These are phyloP conservation scores for Musca vetustissima DNA, from an alignment of 1,140 invertebrate species.

Conservation along the genomic window DNA sequence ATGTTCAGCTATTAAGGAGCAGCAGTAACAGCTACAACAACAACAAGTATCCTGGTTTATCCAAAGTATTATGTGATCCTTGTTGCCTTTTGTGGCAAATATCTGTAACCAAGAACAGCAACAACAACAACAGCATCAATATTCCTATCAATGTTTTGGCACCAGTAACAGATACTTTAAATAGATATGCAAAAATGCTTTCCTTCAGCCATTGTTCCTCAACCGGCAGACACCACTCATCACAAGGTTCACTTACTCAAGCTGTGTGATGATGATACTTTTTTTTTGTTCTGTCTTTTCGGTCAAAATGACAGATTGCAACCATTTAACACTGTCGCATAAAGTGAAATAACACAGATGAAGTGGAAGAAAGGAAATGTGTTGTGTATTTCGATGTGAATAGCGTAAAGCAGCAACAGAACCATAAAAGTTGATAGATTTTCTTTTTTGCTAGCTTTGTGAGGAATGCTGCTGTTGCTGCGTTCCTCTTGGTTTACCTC, in stretches of 20 bases:
- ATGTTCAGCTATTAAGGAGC: conserved; percentile 42
- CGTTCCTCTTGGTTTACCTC: too few relatives aligned
- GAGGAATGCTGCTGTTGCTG: too few relatives aligned
- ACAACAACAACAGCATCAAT: not conserved
- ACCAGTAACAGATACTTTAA: conserved; percentile 14
- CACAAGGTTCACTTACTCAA: not conserved
- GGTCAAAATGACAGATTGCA: conserved; percentile 54
- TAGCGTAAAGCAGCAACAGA: too few relatives aligned
- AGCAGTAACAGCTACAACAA: not conserved
- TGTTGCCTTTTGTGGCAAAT: not conserved
- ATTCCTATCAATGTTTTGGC: not conserved
- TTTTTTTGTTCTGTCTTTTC: conserved; percentile 31
- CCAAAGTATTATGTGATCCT: too few relatives aligned
- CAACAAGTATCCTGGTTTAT: not conserved
- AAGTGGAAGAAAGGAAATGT: too few relatives aligned
- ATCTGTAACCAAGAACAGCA: too few relatives aligned
- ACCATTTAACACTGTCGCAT: conserved; percentile 55
- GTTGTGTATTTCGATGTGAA: too few relatives aligned
- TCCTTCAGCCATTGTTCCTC: conserved; percentile 28
- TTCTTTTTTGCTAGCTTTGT: too few relatives aligned
- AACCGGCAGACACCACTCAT: conserved; percentile 9
- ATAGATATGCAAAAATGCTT: conserved; percentile 22
- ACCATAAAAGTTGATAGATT: too few relatives aligned
- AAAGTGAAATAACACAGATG: conserved; percentile 40
- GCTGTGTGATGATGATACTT: too few relatives aligned